Percentiles rank a stretch among this genome's conserved stretches.
Conservation (phyloP, 2,113 vertebrate genomes). For the Guaruba guarouba region DNA sequence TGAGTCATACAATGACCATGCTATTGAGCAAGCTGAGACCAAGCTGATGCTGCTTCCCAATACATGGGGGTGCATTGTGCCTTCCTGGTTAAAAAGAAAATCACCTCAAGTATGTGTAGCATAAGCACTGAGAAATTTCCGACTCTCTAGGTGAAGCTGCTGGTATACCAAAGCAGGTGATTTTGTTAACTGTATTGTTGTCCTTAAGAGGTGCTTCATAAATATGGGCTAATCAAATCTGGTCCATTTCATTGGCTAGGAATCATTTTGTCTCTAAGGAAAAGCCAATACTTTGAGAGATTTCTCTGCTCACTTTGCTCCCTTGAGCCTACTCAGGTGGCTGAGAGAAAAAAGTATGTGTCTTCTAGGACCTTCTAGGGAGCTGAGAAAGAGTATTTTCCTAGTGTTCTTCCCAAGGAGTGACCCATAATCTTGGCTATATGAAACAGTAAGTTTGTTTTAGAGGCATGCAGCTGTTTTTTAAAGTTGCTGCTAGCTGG, state of each 20-base stretch:
- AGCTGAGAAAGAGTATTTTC: not conserved
- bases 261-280: not conserved
- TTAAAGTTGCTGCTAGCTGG: not conserved
- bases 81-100: not conserved
- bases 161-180: not conserved
- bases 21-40: not conserved
- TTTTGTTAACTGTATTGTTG: not conserved
- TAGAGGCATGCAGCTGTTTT: not conserved
- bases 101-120: not conserved
- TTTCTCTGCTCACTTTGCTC: not conserved
- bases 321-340: not conserved
- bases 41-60: not conserved
- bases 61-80: not conserved
- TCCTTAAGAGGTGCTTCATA: not conserved
- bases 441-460: not conserved
- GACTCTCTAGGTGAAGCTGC: not conserved
- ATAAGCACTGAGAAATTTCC: not conserved
- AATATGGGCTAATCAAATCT: not conserved
- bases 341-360: not conserved
- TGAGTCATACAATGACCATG: not conserved
- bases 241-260: not conserved
- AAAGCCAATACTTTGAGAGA: not conserved
- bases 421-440: not conserved
- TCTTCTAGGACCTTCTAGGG: not conserved
- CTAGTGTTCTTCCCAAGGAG: not conserved